Conservation (phyloP, 2,888 invertebrate species). For the Torymus texanus region DNA sequence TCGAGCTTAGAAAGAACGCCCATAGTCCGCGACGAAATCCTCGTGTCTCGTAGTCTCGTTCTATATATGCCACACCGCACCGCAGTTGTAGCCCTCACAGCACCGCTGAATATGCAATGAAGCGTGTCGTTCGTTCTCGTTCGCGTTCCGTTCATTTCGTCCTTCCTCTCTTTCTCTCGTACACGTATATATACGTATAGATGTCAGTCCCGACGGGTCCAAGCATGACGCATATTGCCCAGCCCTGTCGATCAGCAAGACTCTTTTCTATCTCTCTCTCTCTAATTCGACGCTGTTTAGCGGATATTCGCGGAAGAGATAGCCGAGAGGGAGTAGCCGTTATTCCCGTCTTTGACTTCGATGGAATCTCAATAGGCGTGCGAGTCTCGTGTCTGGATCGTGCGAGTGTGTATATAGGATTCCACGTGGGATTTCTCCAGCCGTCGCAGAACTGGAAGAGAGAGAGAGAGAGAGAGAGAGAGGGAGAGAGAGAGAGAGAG, state of each 20-base stretch:
- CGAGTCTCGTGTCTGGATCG: too few species aligned
- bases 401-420: neutral
- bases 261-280: slow-evolving; percentile 8
- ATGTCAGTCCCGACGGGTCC: slow-evolving; percentile 31
- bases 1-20: slow-evolving; percentile 43
- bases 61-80: too few species aligned
- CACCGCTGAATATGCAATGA: slow-evolving; percentile 73
- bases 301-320: slow-evolving; percentile 10
- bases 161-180: too few species aligned
- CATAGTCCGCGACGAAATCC: slow-evolving; percentile 66
- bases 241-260: slow-evolving; percentile 42
- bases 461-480: neutral
- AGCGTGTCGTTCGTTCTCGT: slow-evolving; percentile 56
- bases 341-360: neutral
- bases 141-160: slow-evolving; percentile 17
- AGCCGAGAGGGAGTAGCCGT: neutral
- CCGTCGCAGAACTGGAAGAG: neutral
- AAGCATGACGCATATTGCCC: slow-evolving; percentile 47
- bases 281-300: too few species aligned
- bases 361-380: slow-evolving; percentile 28
- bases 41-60: slow-evolving; percentile 38
- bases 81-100: too few species aligned
- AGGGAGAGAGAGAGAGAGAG: too few species aligned
- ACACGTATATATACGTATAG: too few species aligned
- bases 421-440: neutral